Conservation (phyloP, 2,888 invertebrate genomes). For the Andrena chrysosceles region DNA sequence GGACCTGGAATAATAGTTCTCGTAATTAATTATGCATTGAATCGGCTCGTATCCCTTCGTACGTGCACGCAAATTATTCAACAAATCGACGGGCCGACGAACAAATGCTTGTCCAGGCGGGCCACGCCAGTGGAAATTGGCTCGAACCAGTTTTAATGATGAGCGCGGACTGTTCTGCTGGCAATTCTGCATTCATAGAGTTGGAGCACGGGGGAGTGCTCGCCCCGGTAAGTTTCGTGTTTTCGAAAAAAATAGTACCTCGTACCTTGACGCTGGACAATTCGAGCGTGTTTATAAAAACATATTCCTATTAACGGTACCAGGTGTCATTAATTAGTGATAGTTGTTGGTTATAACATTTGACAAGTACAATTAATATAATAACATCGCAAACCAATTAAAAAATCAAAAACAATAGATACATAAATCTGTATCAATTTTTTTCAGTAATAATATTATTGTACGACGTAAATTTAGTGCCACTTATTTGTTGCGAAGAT, state of each 20-base stretch:
- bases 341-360: no score
- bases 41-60: conserved; percentile 24
- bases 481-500: no score
- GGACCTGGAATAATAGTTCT: conserved; percentile 36
- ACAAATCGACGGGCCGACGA: conserved; percentile 64
- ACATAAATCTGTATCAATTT: no score
- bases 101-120: conserved; percentile 57
- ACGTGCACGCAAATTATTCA: conserved; percentile 64
- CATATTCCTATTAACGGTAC: neutral
- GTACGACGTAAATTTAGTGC: no score
- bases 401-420: no score
- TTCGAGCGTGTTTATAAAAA: conserved; percentile 32
- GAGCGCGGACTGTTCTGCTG: conserved; percentile 57
- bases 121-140: conserved; percentile 66
- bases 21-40: conserved; percentile 58
- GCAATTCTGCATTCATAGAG: conserved; percentile 80
- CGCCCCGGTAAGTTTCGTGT: conserved; percentile 58
- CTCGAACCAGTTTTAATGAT: conserved; percentile 73
- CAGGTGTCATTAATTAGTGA: neutral
- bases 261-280: conserved; percentile 5
- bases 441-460: no score
- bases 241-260: conserved; percentile 69
- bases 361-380: no score
- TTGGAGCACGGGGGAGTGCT: conserved; percentile 73
- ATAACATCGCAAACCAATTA: no score